Evolutionary conservation across 2,113 vertebrate species (phyloP), one percentile per base, ranked within the genome.

Genomic region (Emydocephalus ijimae): DNA sequence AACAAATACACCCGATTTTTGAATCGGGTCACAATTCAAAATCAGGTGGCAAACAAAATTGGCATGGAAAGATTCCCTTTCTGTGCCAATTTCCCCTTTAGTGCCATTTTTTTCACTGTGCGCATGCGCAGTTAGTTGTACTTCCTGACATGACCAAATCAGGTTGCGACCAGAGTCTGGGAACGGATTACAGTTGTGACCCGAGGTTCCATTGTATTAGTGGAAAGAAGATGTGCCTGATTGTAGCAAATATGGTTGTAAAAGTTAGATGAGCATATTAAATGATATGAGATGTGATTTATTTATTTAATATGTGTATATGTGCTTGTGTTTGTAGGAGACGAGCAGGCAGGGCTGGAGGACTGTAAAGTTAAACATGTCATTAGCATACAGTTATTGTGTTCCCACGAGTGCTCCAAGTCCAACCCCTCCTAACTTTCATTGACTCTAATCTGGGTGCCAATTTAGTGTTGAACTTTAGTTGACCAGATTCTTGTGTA

Each of bases 161-260:
- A 9, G 48, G 7, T 50, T 50, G 48, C 8, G 8, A 50, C 48
- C 48, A 9, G 7, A 50, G 8, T 50, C 8, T 7, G 8, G 8
- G 48, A 50, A 50, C 48, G 7, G 48, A 50, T 50, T 9, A 50
- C 8, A 50, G 48, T 50, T 9, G 48, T 7, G 48, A 50, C 48
- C 8, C 1, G 48, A 50, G 8, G 48, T 7, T 50, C 48, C 48
- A 50, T 50, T 50, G 48, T 50, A 89, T 5, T 59, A 85, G 24
- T 89, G 23, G 90, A 93, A 90, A 54, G 9, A 94, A 14, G 26
- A 74, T 21, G 18, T 88, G 29, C 10, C 85, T 54, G 88, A 93
- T 94, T 87, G 26, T 90, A 92, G n/a, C 57, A 94, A 92, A 57
- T 69, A 1, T 39, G 56, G 1, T 69, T 94, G 87, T 74, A 56